These are phyloP conservation scores for Takifugu rubripes DNA, from an alignment of 2,797 vertebrate species.

Conservation along the genomic window DNA sequence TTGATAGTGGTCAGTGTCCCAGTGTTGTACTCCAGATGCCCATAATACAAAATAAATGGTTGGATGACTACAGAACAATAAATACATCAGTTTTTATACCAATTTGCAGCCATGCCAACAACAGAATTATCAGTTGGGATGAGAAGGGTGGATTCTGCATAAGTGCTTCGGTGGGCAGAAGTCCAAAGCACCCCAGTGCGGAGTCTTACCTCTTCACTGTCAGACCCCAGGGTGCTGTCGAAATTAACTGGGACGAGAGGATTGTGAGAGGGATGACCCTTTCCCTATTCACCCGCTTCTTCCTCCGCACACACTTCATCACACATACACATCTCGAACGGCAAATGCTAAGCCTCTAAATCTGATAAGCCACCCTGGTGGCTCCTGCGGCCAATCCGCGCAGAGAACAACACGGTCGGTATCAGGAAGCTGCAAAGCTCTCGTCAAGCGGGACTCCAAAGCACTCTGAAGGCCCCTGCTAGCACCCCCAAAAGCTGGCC, in stretches of 20 bases:
- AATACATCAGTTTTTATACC: conserved; percentile 54
- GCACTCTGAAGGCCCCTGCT: conserved; percentile 77
- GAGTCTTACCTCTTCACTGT: conserved; percentile 54
- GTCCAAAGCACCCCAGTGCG: conserved; percentile 45
- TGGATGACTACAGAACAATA: conserved; percentile 40
- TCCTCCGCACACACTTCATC: conserved; percentile 47
- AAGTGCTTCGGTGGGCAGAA: conserved; percentile 41
- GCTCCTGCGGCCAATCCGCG: conserved; percentile 65
- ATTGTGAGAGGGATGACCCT: conserved; percentile 69
- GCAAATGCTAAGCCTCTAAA: conserved; percentile 70
- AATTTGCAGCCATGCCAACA: conserved; percentile 38
- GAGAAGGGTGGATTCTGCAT: conserved; percentile 32
- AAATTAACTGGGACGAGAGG: conserved; percentile 67
- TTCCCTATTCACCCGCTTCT: conserved; percentile 64
- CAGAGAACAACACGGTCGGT: conserved; percentile 65
- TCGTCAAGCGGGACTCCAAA: conserved; percentile 86
- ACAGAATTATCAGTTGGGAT: conserved; percentile 41
- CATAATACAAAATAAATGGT: conserved; percentile 3
- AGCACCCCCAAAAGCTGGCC: conserved; percentile 79
- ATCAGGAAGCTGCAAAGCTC: conserved; percentile 85
- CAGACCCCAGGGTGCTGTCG: conserved; percentile 64
- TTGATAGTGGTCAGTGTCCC: conserved; percentile 57
- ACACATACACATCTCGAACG: conserved; percentile 58
- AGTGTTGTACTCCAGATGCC: conserved; percentile 7
- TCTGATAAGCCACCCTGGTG: conserved; percentile 75